A percentile compares a stretch with the other conserved stretches of the same genome.
These are phyloP conservation scores for Hypomesus transpacificus DNA, from an alignment of 2,113 vertebrate species.

Conservation along the genomic window DNA sequence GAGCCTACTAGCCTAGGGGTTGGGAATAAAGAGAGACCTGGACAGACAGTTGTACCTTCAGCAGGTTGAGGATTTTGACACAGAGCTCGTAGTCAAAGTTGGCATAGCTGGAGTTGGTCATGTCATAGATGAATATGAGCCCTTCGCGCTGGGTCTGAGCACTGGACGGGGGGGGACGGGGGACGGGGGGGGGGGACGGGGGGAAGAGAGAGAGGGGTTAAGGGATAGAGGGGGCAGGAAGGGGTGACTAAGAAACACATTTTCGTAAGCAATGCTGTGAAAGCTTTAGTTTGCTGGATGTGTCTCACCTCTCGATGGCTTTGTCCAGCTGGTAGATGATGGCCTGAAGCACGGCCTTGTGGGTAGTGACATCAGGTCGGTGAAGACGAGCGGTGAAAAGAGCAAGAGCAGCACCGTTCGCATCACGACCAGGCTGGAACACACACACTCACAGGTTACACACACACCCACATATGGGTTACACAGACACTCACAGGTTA, in stretches of 20 bases:
- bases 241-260: neutral
- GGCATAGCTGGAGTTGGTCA: slow-evolving; percentile 75
- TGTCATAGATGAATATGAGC: slow-evolving; percentile 81
- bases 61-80: slow-evolving; percentile 78
- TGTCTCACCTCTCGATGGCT: slow-evolving; percentile 73
- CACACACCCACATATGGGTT: neutral
- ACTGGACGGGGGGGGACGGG: slow-evolving; percentile 43
- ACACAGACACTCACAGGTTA: neutral
- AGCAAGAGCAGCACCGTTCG: slow-evolving; percentile 75
- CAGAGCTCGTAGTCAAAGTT: slow-evolving; percentile 82
- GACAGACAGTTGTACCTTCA: slow-evolving; percentile 64
- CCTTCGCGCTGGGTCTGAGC: slow-evolving; percentile 75
- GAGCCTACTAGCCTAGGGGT: neutral
- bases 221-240: neutral
- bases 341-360: slow-evolving; percentile 77
- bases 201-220: neutral
- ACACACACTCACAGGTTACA: neutral
- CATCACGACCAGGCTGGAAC: slow-evolving; percentile 72
- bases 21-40: neutral
- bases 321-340: slow-evolving; percentile 81
- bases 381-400: slow-evolving; percentile 77
- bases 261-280: neutral
- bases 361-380: slow-evolving; percentile 70
- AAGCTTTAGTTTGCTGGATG: neutral
- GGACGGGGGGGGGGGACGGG: slow-evolving; percentile 17